phyloP scores from a whole-genome alignment of 2,888 invertebrate genomes.

The Escarpia spicata region DNA sequence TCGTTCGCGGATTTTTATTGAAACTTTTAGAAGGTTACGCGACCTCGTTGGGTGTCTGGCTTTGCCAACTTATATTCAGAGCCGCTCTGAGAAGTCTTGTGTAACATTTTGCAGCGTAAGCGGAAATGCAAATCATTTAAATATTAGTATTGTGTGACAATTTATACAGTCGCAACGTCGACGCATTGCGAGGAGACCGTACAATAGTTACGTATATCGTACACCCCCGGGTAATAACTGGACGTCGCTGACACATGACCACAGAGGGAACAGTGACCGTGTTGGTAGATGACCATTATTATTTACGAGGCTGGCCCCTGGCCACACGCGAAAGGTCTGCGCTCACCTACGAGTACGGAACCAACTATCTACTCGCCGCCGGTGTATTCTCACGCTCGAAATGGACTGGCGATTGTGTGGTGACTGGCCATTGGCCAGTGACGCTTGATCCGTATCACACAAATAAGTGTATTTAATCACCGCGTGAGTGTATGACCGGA shows the following conservation, averaged over 20 bases:
- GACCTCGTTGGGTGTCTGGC: no score
- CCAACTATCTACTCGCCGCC: not conserved
- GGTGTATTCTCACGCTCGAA: not conserved
- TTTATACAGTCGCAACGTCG: not conserved
- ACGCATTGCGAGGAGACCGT: not conserved
- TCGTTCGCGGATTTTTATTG: no score
- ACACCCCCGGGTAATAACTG: not conserved
- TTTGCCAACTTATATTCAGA: no score
- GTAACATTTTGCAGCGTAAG: not conserved
- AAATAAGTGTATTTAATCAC: no score
- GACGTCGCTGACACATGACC: not conserved
- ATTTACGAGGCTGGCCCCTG: constrained; percentile 1
- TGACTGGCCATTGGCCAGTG: not conserved
- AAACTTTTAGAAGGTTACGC: no score
- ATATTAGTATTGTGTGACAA: not conserved
- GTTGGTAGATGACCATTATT: not conserved
- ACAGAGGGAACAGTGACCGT: not conserved
- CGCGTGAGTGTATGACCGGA: no score
- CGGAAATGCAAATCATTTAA: not conserved
- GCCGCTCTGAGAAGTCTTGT: not conserved
- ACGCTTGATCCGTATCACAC: not conserved
- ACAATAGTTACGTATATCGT: not conserved
- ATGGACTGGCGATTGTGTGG: not conserved
- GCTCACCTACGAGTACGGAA: not conserved
- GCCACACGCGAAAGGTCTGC: not conserved